phyloP scores from a whole-genome alignment of 2,113 vertebrate genomes.

The Loxodonta africana region DNA sequence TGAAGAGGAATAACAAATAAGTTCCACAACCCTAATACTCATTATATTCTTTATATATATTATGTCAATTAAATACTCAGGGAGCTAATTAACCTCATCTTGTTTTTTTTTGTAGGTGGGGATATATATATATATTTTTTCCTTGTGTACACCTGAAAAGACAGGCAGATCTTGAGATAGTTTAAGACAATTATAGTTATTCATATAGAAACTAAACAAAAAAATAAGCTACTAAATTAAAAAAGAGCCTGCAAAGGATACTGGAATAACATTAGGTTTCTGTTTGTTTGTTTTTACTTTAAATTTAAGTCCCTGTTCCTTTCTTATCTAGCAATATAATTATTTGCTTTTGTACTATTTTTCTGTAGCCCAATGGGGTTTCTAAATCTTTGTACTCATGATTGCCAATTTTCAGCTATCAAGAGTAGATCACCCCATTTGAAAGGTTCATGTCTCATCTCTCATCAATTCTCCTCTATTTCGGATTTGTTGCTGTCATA shows the following conservation, averaged over 20 bases:
- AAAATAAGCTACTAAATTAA: not conserved
- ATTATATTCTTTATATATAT: not conserved
- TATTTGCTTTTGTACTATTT: conserved; percentile 23
- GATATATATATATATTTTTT: not conserved
- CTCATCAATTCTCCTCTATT: conserved; percentile 80
- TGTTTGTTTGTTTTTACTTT: not conserved
- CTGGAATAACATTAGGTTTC: not conserved
- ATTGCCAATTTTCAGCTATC: conserved; percentile 43
- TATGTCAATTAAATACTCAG: not conserved
- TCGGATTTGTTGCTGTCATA: conserved; percentile 77
- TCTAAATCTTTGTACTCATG: not conserved
- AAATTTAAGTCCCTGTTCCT: not conserved
- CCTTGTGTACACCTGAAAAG: not conserved
- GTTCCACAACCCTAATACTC: not conserved
- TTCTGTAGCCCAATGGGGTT: not conserved
- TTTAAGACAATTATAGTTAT: not conserved
- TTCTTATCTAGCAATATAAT: not conserved
- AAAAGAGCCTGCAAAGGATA: not conserved
- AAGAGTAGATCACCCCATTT: not conserved
- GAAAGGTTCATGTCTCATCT: conserved; percentile 63
- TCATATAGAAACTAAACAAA: not conserved
- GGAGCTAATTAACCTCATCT: not conserved
- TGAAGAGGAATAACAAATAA: not conserved
- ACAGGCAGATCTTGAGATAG: not conserved
- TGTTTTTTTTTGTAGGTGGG: not conserved